Evolutionary conservation across 2,797 vertebrate genomes (phyloP).

Genomic region (Syngnathus rostellatus): DNA sequence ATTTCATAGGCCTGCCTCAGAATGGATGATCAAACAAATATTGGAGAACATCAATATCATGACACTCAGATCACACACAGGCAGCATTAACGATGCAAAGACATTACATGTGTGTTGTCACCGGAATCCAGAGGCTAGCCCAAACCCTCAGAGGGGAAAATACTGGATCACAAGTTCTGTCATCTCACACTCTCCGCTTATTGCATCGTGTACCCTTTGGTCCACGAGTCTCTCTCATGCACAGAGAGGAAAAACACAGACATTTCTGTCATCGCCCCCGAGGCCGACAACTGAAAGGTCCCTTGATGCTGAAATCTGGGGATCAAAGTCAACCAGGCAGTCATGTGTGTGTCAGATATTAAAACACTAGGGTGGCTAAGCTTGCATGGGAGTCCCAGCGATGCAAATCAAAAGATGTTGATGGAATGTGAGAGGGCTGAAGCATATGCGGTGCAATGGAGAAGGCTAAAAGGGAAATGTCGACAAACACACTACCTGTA

Average conservation of each 20-base stretch:
- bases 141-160: constrained; percentile 47
- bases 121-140: constrained; percentile 22
- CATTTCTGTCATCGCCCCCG: constrained; percentile 56
- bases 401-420: constrained; percentile 1
- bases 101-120: constrained; percentile 51
- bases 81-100: constrained; percentile 40
- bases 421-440: background rate
- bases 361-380: constrained; percentile 20
- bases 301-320: constrained; percentile 56
- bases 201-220: constrained; percentile 34
- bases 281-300: constrained; percentile 49
- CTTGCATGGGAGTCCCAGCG: constrained; percentile 27
- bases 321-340: constrained; percentile 60
- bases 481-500: background rate
- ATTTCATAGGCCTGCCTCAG: constrained; percentile 43
- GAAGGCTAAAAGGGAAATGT: constrained; percentile 20
- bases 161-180: constrained; percentile 50
- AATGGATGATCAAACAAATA: constrained; percentile 45
- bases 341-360: constrained; percentile 41
- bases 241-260: constrained; percentile 54
- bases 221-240: constrained; percentile 14
- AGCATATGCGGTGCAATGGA: constrained; percentile 2
- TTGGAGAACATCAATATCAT: constrained; percentile 34
- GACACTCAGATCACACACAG: constrained; percentile 29
- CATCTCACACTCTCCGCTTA: constrained; percentile 54